Percentiles rank a stretch among this genome's conserved stretches.
Evolutionary conservation across 2,113 vertebrate genomes (phyloP).

Genomic region (Oophaga pumilio): DNA sequence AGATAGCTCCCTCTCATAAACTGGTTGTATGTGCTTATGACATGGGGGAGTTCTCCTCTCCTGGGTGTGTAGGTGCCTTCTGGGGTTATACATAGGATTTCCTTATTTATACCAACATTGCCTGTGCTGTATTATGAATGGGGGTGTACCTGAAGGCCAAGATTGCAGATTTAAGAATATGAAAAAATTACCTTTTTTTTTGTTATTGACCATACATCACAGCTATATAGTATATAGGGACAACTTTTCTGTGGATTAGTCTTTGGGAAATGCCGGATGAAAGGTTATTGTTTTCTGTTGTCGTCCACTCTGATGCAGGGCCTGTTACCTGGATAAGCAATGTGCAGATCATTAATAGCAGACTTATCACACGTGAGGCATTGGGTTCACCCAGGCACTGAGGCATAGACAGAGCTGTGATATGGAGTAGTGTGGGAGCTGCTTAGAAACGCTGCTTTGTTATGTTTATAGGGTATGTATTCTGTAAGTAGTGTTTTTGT

Average conservation of each 20-base stretch:
- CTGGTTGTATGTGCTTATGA: neutral
- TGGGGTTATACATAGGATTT: constrained; percentile 53
- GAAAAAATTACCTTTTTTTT: neutral
- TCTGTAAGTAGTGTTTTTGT: neutral
- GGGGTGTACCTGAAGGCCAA: neutral
- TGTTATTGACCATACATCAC: neutral
- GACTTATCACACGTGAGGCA: neutral
- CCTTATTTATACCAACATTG: constrained; percentile 38
- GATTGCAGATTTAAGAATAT: neutral
- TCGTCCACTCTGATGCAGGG: neutral
- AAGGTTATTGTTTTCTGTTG: neutral
- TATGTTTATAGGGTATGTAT: neutral
- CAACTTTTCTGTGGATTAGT: neutral
- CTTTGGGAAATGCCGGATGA: neutral
- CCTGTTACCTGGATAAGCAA: constrained; percentile 1
- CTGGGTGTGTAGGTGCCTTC: constrained; percentile 32
- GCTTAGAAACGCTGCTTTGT: neutral
- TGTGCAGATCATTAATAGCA: neutral
- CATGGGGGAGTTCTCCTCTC: neutral
- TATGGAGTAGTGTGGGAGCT: neutral
- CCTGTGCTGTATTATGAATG: constrained; percentile 14
- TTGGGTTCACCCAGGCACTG: neutral
- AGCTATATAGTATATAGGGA: neutral
- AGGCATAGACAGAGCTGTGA: neutral
- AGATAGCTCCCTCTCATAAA: neutral